These are phyloP conservation scores for Lichenostomus cassidix DNA, from an alignment of 2,113 vertebrate genomes.

Conservation along the genomic window DNA sequence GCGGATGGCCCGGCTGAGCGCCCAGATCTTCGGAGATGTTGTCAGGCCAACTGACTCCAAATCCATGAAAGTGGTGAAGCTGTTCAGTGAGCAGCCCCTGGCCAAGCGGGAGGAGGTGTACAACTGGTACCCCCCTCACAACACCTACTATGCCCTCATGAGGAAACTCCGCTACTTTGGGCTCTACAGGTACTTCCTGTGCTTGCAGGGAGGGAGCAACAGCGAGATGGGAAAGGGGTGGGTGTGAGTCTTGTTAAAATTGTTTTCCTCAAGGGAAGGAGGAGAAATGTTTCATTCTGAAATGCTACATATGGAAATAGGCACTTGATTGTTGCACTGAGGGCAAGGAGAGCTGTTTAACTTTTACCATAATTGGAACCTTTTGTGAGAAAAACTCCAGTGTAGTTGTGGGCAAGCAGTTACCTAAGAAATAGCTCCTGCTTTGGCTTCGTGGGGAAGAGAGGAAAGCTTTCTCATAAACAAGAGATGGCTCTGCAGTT, in stretches of 20 bases:
- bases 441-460: not conserved
- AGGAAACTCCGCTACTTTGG: constrained; percentile 86
- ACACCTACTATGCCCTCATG: constrained; percentile 86
- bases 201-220: not conserved
- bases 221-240: not conserved
- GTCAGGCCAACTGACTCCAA: constrained; percentile 83
- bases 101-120: constrained; percentile 86
- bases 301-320: not conserved
- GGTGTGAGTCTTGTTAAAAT: not conserved
- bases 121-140: constrained; percentile 93
- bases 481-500: not conserved
- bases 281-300: not conserved
- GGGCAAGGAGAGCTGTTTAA: not conserved
- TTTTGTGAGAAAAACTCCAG: not conserved
- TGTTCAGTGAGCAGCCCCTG: constrained; percentile 88
- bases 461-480: not conserved
- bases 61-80: constrained; percentile 91
- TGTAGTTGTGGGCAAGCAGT: not conserved
- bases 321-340: not conserved
- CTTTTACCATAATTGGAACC: not conserved
- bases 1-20: constrained; percentile 89
- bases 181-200: constrained; percentile 86
- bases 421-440: not conserved
- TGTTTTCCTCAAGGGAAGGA: not conserved
- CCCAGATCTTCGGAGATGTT: constrained; percentile 89